Conservation (phyloP, 2,113 vertebrate species). For the Centropus bengalensis region DNA sequence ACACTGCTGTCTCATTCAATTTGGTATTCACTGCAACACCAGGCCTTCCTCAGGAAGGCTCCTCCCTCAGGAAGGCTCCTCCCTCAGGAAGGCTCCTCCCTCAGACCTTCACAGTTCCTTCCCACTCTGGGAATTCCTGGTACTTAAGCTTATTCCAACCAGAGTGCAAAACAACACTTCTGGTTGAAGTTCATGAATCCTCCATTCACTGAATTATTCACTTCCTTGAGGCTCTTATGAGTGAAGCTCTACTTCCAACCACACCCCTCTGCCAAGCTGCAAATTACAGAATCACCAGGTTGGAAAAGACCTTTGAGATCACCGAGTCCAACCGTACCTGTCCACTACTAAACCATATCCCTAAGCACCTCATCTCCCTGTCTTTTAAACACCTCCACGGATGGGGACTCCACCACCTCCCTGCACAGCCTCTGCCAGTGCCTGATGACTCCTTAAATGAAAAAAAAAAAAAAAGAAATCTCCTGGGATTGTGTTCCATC, state of each 20-base stretch:
- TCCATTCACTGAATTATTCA: background rate
- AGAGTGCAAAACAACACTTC: background rate
- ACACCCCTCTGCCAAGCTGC: background rate
- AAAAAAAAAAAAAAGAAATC: too few species aligned
- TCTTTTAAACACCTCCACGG: too few species aligned
- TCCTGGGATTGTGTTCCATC: background rate
- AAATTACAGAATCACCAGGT: too few species aligned
- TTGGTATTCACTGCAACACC: background rate
- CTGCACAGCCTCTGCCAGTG: too few species aligned
- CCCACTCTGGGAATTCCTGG: background rate
- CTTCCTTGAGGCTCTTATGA: background rate
- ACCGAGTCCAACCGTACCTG: too few species aligned
- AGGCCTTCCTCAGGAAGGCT: background rate
- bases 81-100: background rate
- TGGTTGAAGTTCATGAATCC: background rate
- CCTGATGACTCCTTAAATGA: too few species aligned
- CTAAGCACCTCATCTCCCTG: too few species aligned
- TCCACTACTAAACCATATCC: too few species aligned
- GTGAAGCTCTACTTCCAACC: background rate
- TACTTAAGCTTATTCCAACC: background rate
- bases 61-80: background rate
- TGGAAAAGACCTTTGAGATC: too few species aligned
- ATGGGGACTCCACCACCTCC: too few species aligned
- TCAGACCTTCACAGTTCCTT: background rate
- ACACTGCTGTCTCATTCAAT: background rate